Evolutionary conservation across 2,888 invertebrate genomes (phyloP), one percentile per base, ranked within the genome.

Genomic region (Aethes cnicana): DNA sequence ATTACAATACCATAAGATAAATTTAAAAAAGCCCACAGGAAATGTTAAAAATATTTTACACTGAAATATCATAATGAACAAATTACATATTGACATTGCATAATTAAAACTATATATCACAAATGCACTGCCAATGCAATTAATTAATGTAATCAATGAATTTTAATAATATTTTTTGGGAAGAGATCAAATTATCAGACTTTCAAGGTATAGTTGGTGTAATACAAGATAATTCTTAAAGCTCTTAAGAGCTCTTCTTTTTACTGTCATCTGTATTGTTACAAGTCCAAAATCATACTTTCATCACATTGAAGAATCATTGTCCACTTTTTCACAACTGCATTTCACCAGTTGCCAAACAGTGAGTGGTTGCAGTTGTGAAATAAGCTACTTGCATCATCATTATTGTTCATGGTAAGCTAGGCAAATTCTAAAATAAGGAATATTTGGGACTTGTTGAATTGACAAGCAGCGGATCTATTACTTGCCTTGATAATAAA

Each of bases 121-220:
- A 56, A 62, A 65, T 59, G 70, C 74, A 75, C 77, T 77, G 77
- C 77, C 77, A 74, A 69, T 74, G 71, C 69, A 64, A 67, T 44
- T 50, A 39, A n/a, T 39, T 39, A 64, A 54, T 53, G 54, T 57
- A 50, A n/a, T n/a, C 37, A 57, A 56, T 43, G 57, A 55, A 58
- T 57, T 59, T 48, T 62, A 56, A 59, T 54, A 54, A 43, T 18
- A 12, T 26, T n/a, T 32, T 16, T 43, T 21, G 32, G 11, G 33
- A 23, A 33, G 16, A 35, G 23, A 33, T 48, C 25, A 0, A 47
- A 37, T 39, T 16, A 26, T 35, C 32, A 4, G 30, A 30, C 25
- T 48, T 11, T 26, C 35, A 28, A 14, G 32, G 11, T 28, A 9
- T 12, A 2, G n/a, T 11, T 4, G 12, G 11, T 9, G 11, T 28